Conservation (phyloP, 2,113 vertebrate genomes). For the Ophthalmolycus amberensis region DNA sequence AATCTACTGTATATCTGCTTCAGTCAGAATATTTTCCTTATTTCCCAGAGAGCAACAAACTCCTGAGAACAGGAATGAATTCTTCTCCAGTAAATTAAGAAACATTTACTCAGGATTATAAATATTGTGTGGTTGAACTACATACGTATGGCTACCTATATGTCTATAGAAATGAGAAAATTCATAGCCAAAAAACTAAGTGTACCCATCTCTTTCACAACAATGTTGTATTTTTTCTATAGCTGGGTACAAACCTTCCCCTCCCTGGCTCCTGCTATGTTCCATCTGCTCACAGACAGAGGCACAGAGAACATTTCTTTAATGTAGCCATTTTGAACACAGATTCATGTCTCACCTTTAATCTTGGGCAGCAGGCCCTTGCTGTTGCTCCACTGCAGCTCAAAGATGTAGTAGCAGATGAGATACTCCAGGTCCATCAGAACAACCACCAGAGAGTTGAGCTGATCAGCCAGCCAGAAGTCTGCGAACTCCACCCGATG, state of each 20-base stretch:
- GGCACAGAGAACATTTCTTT: not conserved
- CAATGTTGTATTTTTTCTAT: not conserved
- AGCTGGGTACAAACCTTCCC: not conserved
- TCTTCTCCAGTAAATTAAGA: not conserved
- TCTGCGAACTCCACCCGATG: conserved; percentile 98
- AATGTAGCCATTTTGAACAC: not conserved
- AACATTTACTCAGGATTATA: not conserved
- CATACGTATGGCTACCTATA: not conserved
- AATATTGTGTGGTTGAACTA: not conserved
- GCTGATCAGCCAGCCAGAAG: conserved; percentile 99
- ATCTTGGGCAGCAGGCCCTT: conserved; percentile 86
- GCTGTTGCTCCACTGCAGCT: conserved; percentile 91
- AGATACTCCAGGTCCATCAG: conserved; percentile 99
- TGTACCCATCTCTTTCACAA: not conserved
- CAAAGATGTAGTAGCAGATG: conserved; percentile 98
- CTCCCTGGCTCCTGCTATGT: not conserved
- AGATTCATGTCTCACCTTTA: conserved; percentile 53
- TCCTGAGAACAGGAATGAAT: not conserved
- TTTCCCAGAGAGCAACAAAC: not conserved
- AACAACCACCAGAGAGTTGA: conserved; percentile 95
- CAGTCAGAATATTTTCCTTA: not conserved
- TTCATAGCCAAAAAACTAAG: not conserved
- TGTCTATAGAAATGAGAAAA: not conserved
- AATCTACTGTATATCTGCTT: not conserved
- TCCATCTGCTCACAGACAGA: not conserved